Evolutionary conservation across 2,888 invertebrate species (phyloP), one percentile per base, ranked within the genome.

Genomic region (Leistus spinibarbis): DNA sequence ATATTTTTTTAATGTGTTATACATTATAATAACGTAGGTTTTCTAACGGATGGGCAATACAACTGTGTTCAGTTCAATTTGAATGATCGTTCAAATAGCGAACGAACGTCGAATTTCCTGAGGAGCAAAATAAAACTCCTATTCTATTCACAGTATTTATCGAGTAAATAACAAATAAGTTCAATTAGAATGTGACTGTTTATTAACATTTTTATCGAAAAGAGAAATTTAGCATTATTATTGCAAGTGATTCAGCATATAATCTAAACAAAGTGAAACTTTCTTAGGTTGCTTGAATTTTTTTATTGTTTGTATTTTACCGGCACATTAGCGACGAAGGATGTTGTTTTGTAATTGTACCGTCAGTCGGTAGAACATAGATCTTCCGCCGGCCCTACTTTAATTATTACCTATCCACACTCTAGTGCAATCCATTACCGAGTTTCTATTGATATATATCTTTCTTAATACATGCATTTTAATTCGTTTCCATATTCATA

Each of bases 321-420:
- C 60, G 17, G 57, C 60, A 60, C 57, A 69, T 69, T 69, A 24
- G 60, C 9, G 40, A 13, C 24, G 10, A 56, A 69, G 69, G 69
- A 69, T 60, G 60, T 40, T 40, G 67, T 69, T 69, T 69, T 69
- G 69, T 57, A 69, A 69, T 60, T 56, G 20, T 56, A 22, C 22
- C 17, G 19, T 19, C 60, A 60, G 60, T 17, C 68, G 56, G 40
- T 40, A 40, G 40, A 40, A 62, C 27, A 69, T 69, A 40, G 13
- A 62, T 63, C 70, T 70, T 70, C 70, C 70, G 70, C 70, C 63
- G 63, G 69, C 20, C 24, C 53, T 63, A 19, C 22, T 40, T 63
- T 70, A 70, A 70, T 70, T 70, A 70, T 70, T 63, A 22, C 53
- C 63, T 40, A 4, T 40, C 40, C 69, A 24, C 24, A 23, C 24